A percentile compares a stretch with the other conserved stretches of the same genome.
Conservation (phyloP, 2,888 invertebrate species). For the Diadegma fenestrale region DNA sequence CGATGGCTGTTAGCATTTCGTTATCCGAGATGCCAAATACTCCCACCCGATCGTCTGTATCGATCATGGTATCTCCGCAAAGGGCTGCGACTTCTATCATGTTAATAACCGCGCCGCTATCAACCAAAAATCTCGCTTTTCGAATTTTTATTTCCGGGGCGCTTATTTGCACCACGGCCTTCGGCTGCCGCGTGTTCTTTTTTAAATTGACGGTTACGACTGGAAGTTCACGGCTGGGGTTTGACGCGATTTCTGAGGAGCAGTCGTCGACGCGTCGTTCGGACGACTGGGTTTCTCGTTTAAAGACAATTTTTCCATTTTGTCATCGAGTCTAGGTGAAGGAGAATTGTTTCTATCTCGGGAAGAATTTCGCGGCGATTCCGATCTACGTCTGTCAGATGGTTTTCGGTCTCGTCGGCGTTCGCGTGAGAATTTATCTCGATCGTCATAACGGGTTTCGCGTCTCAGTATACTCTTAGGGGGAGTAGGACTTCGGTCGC, state of each 20-base stretch:
- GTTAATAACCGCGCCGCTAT: background rate
- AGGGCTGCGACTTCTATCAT: too few species aligned
- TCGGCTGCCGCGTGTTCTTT: background rate
- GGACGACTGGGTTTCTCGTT: slow-evolving; percentile 1
- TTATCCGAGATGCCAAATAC: slow-evolving; percentile 1
- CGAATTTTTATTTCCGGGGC: background rate
- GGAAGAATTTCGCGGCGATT: background rate
- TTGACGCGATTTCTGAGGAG: slow-evolving; percentile 8
- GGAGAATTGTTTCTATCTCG: background rate
- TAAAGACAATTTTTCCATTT: slow-evolving; percentile 9
- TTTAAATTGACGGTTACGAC: background rate
- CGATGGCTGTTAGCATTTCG: background rate
- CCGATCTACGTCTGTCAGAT: background rate
- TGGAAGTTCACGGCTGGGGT: background rate
- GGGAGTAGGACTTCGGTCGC: background rate
- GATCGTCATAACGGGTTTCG: background rate
- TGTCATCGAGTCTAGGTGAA: background rate
- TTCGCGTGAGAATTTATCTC: background rate
- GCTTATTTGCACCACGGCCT: background rate
- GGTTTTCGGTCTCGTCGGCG: background rate
- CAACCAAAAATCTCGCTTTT: background rate
- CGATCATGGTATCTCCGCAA: too few species aligned
- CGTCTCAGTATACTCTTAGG: background rate
- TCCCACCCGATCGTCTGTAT: background rate
- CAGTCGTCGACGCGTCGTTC: slow-evolving; percentile 34